Base-by-base conservation (phyloP, 2,797 vertebrate genomes). In the Liparis tanakae region DNA sequence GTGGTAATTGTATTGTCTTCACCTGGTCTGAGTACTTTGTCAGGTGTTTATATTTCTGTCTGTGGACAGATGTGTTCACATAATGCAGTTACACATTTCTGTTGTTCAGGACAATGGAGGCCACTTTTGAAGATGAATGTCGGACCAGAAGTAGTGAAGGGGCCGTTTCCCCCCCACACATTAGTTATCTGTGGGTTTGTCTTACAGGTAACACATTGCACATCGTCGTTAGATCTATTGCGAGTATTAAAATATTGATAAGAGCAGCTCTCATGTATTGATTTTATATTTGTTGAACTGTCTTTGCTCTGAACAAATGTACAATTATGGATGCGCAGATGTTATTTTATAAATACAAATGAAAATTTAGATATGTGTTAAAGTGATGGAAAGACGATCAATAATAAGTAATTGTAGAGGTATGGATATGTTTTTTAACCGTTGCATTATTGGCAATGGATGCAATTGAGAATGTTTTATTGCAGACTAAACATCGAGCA, bases 401-500 rank as follows among this genome's bases (percentile, higher is more conserved):
- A 51, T 37, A 55, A 56, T 36, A 1, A n/a, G 1, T 34, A 6
- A 10, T 36, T 57, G n/a, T 18, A 30, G 36, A 48, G 7, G 3
- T 53, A 41, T 9, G 1, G 10, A 57, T 15, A 56, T 25, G 1
- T 46, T 36, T 39, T 50, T 39, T 59, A 37, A 12, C 12, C 2
- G 55, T 73, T 60, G 13, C 4, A 12, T 61, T 68, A 63, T 60
- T 13, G 18, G 6, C 13, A 65, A 36, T 51, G 58, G 43, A 34
- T 57, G 8, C 22, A 10, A 41, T 41, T 12, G 7, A 41, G 10
- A 33, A 18, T n/a, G 14, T 43, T 71, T 67, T 57, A 50, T 50
- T 10, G 20, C 39, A 59, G 43, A 72, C 70, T 50, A 67, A 67
- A 76, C 55, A 60, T 78, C 70, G 48, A 70, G 70, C 66, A 57